These are phyloP conservation scores for Aradophagus sp. DNA, from an alignment of 1,140 invertebrate genomes.

Conservation along the genomic window DNA sequence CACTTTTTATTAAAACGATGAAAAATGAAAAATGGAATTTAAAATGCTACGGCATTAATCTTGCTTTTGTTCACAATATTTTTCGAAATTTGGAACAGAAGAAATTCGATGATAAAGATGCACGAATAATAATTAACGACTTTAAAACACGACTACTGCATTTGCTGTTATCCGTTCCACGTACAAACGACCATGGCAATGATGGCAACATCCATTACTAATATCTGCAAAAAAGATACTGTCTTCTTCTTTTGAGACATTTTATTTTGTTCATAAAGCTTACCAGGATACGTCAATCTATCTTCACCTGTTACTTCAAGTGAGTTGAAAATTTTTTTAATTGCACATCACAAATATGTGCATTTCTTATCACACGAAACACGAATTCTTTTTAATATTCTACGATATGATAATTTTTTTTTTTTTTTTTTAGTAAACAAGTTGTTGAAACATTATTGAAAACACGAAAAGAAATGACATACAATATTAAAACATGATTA, in stretches of 20 bases:
- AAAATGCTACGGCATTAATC: constrained; percentile 23
- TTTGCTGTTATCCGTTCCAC: constrained; percentile 49
- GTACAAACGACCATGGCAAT: constrained; percentile 51
- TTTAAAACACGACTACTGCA: constrained; percentile 54
- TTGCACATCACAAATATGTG: too few relatives aligned
- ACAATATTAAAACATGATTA: too few relatives aligned
- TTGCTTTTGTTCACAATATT: constrained; percentile 44
- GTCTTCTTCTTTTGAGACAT: constrained; percentile 19
- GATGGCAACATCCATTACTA: constrained; percentile 43
- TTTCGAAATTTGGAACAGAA: constrained; percentile 45
- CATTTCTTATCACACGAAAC: too few relatives aligned
- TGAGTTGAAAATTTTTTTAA: too few relatives aligned
- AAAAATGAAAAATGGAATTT: too few relatives aligned
- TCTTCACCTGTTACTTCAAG: constrained; percentile 28
- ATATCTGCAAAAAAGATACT: constrained; percentile 31
- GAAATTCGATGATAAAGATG: constrained; percentile 43
- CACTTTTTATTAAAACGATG: too few relatives aligned
- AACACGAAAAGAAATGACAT: too few relatives aligned
- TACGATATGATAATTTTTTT: too few relatives aligned
- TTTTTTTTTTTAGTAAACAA: too few relatives aligned
- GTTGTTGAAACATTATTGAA: too few relatives aligned
- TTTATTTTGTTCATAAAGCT: constrained; percentile 27
- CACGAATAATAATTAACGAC: constrained; percentile 52
- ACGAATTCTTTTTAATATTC: too few relatives aligned
- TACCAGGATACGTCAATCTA: constrained; percentile 25